Evolutionary conservation across 2,888 invertebrate genomes (phyloP), one percentile per base, ranked within the genome.

Genomic region (Lottia gigantea): DNA sequence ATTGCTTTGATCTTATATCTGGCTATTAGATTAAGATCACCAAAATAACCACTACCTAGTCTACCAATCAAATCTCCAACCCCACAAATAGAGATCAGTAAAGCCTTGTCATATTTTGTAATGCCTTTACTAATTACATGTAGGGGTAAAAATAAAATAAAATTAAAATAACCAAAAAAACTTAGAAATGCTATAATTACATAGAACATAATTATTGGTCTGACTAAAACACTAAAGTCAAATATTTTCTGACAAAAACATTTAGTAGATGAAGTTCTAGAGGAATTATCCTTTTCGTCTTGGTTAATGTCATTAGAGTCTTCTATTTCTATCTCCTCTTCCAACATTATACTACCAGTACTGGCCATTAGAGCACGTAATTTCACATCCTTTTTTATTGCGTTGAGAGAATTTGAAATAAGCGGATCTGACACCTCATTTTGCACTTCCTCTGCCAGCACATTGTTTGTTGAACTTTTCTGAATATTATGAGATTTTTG

Each of bases 161-260:
- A 82, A 65, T 83, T 84, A 68, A 85, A 83, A 74, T 82, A 81
- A 19, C 84, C 85, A 66, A 83, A 82, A 64, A 84, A 84, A 16
- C 76, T 67, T 2, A 83, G 68, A 67, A 84, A 83, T 62, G 78
- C 80, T 8, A 79, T 73, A 2, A 79, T 23, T 16, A 75, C 74
- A 72, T 76, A 82, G 63, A 83, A 75, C 6, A 81, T 47, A 12
- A 80, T 80, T 8, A 80, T 68, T 11, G 76, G 79, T 68, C 75
- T 82, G 66, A 72, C 78, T 31, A 83, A 69, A 19, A 83, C 80
- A 15, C 73, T 74, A 61, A 82, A 83, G 67, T 82, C 80, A 66
- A 83, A 69, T 45, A 84, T 62, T 55, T 73, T 71, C 19, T 66
- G 70, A 25, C 76, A 65, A 19, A 31, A n/a, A 46, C 70, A 71